Conservation (phyloP, 1,140 invertebrate species). For the Drosophila obscura region DNA sequence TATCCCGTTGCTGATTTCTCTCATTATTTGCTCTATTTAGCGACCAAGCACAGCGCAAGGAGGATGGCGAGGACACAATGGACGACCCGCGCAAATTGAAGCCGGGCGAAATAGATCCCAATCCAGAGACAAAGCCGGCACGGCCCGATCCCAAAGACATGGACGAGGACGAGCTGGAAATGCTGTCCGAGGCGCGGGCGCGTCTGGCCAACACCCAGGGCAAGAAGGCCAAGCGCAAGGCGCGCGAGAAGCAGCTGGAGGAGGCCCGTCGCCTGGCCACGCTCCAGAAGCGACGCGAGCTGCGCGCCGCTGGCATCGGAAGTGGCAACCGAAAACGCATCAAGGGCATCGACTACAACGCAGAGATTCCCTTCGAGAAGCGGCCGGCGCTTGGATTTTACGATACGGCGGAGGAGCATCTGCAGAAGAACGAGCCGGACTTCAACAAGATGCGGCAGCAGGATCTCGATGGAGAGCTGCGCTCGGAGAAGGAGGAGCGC, state of each 20-base stretch:
- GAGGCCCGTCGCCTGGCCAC: slow-evolving; percentile 98
- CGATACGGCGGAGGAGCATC: slow-evolving; percentile 94
- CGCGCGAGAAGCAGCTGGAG: slow-evolving; percentile 98
- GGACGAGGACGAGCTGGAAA: slow-evolving; percentile 99
- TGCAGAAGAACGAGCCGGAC: slow-evolving; percentile 94
- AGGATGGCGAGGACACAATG: slow-evolving; percentile 95
- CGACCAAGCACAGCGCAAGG: slow-evolving; percentile 99
- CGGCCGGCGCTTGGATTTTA: slow-evolving; percentile 95
- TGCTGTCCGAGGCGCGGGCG: slow-evolving; percentile 99
- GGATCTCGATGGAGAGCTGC: slow-evolving; percentile 95
- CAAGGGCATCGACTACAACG: slow-evolving; percentile 97
- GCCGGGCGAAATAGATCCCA: slow-evolving; percentile 99
- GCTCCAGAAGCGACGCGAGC: slow-evolving; percentile 97
- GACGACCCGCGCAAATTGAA: slow-evolving; percentile 98
- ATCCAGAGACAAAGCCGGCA: slow-evolving; percentile 99
- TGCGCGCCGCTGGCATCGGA: slow-evolving; percentile 98
- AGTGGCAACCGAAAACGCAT: slow-evolving; percentile 79
- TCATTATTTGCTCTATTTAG: slow-evolving; percentile 83
- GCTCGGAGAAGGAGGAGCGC: slow-evolving; percentile 94
- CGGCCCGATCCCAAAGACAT: slow-evolving; percentile 99
- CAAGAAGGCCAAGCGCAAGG: slow-evolving; percentile 99
- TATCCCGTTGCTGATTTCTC: no score
- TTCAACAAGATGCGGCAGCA: slow-evolving; percentile 95
- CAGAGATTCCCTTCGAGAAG: slow-evolving; percentile 99
- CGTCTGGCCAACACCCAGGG: slow-evolving; percentile 99